Evolutionary conservation across 2,888 invertebrate species (phyloP), one percentile per base, ranked within the genome.

Genomic region (Andrena marginata): DNA sequence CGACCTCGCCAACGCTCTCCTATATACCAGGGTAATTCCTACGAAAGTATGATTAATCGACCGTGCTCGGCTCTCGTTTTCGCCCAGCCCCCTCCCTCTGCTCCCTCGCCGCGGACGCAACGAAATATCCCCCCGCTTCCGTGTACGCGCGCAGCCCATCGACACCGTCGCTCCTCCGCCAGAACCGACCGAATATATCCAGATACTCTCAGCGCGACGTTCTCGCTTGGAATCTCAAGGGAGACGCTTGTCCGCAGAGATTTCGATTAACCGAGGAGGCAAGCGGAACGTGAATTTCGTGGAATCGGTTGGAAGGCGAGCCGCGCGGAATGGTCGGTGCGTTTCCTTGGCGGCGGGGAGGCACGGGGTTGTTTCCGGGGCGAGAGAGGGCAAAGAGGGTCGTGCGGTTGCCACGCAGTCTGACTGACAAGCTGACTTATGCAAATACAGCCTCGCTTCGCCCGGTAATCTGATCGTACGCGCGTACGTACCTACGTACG

Each of bases 381-480:
- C 88, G 84, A 80, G 85, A 79, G 89, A 85, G 89, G 85, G 84
- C 90, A 88, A 65, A 88, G 87, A 81, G 89, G 93, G 93, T 93
- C 93, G 93, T 91, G 91, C 89, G 89, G 92, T 93, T 93, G 93
- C 93, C 93, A 93, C 89, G 90, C 89, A 88, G 91, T 90, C 91
- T 93, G 94, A 94, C 93, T 93, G 94, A 93, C 93, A 93, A 92
- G 89, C 93, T 93, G 93, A 94, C 93, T 94, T 93, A 93, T 93
- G 94, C 94, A 94, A 94, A 94, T 93, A 93, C 89, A 90, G 71
- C 77, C 89, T 88, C 89, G 87, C 86, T 87, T 83, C 88, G 82
- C 68, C 70, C 48, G 75, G 80, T 89, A 91, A 89, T 84, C 91
- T 89, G 91, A 91, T 91, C 89, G 90, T 81, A 85, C 85, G 83